Conservation (phyloP, 2,797 vertebrate species). For the Rhabdophis nuchalis region DNA sequence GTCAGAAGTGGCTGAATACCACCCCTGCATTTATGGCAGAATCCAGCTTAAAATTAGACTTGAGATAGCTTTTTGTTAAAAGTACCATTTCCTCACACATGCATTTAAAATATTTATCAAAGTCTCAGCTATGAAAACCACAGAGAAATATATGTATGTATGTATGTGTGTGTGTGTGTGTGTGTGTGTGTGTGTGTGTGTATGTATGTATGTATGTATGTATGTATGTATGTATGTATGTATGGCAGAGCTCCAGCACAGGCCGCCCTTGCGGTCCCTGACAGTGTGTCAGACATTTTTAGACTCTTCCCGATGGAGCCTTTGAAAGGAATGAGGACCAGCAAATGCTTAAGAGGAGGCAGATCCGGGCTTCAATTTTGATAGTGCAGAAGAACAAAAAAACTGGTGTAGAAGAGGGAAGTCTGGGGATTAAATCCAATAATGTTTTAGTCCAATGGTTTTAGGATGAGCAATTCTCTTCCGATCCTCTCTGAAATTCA, state of each 20-base stretch:
- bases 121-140: background rate
- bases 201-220: background rate
- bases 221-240: background rate
- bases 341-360: background rate
- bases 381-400: background rate
- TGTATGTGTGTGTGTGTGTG: background rate
- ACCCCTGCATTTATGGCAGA: background rate
- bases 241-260: background rate
- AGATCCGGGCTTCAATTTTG: background rate
- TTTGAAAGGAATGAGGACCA: background rate
- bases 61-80: background rate
- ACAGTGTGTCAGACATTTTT: background rate
- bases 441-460: background rate
- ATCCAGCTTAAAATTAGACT: background rate
- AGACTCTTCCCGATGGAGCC: background rate
- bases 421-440: background rate
- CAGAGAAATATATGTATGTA: background rate
- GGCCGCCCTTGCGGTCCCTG: background rate
- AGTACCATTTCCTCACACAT: background rate
- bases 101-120: background rate
- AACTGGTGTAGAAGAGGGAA: background rate
- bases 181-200: background rate
- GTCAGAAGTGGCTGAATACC: no score
- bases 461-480: background rate
- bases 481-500: background rate